These are phyloP conservation scores for Vicugna pacos DNA, from an alignment of 2,113 vertebrate genomes.

Conservation along the genomic window DNA sequence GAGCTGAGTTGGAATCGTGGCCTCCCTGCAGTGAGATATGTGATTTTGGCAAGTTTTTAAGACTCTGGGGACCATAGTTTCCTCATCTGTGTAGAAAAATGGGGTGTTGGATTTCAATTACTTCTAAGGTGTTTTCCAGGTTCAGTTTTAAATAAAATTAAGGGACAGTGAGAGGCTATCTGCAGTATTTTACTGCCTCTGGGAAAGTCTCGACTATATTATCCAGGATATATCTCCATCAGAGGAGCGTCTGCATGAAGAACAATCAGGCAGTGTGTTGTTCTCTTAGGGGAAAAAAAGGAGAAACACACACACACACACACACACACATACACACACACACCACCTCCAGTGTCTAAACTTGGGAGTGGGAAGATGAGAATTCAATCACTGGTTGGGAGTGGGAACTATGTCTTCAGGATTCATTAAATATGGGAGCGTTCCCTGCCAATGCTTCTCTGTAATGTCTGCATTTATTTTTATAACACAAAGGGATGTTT, in stretches of 20 bases:
- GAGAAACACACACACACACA: not conserved
- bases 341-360: not conserved
- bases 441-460: not conserved
- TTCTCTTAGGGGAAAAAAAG: not conserved
- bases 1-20: not conserved
- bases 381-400: not conserved
- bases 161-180: not conserved
- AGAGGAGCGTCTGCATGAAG: not conserved
- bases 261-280: not conserved
- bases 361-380: not conserved
- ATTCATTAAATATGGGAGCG: not conserved
- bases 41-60: not conserved
- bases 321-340: not conserved
- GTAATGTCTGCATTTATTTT: conserved; percentile 41
- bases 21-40: not conserved
- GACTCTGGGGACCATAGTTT: not conserved
- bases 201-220: not conserved
- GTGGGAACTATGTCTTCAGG: not conserved
- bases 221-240: not conserved
- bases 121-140: not conserved
- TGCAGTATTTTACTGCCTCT: not conserved
- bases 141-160: conserved; percentile 34
- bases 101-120: not conserved
- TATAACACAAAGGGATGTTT: conserved; percentile 33
- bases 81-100: not conserved